Evolutionary conservation across 1,140 invertebrate species (phyloP), one percentile per base, ranked within the genome.

Genomic region (Pygmarrhopalites habei): DNA sequence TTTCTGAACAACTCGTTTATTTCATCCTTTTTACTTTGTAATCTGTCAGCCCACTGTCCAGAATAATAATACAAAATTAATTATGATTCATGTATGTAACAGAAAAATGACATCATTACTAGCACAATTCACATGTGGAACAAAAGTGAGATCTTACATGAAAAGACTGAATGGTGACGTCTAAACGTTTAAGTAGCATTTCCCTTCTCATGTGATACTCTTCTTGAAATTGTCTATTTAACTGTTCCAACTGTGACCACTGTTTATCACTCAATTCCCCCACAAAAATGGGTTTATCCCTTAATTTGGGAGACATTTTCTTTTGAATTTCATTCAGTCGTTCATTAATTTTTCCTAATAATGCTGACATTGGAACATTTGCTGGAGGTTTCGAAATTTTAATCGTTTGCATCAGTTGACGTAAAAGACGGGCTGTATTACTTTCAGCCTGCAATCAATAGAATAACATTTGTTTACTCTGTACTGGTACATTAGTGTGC

Each of bases 91-190:
- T 62, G 58, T 62, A 60, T 41, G 52, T 65, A 41, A 58, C 25
- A 57, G 44, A 61, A 51, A 30, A n/a, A 23, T 46, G 14, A 39
- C n/a, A n/a, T n/a, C n/a, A n/a, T n/a, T n/a, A n/a, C n/a, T 17
- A 47, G 23, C 15, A 28, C 41, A n/a, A n/a, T n/a, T n/a, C n/a
- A n/a, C n/a, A n/a, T n/a, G n/a, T n/a, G n/a, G n/a, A 47, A 32
- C 44, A 19, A 17, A 39, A 41, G 25, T 14, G 15, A 61, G 14
- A 49, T 58, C 68, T 73, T 73, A 85, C 84, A 78, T 87, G 81
- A 77, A 96, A 97, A 25, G 92, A 95, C 76, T 93, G 89, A 72
- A 97, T 84, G 2, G 94, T 98, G 41, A 94, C 92, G 78, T 97
- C 93, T 44, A 96, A 76, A 55, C 95, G 80, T 64, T 91, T 93